phyloP scores from a whole-genome alignment of 1,140 invertebrate genomes.

The Limonius californicus region DNA sequence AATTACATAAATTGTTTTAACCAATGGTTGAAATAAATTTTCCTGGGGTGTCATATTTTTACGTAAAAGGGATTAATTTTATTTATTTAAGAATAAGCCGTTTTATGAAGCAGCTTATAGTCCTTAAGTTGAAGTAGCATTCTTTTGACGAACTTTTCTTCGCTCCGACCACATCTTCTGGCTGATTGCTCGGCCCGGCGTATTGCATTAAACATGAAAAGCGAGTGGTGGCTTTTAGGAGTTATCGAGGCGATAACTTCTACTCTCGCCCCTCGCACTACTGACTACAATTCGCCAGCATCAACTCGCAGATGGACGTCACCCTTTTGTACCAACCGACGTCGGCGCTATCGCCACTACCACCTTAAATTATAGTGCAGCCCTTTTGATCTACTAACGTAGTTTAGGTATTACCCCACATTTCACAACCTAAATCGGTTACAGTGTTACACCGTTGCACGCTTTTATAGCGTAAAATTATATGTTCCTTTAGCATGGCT shows the following conservation, averaged over 20 bases:
- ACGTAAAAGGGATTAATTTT: too few relatives aligned
- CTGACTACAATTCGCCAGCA: background rate
- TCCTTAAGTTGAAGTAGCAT: background rate
- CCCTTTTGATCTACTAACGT: too few relatives aligned
- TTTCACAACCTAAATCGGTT: too few relatives aligned
- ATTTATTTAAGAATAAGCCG: too few relatives aligned
- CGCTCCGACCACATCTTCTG: slow-evolving; percentile 24
- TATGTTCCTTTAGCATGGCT: too few relatives aligned
- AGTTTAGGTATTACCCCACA: too few relatives aligned
- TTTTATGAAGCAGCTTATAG: background rate
- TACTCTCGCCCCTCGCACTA: slow-evolving; percentile 20
- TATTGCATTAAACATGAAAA: slow-evolving; percentile 46
- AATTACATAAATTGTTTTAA: too few relatives aligned
- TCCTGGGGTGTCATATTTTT: too few relatives aligned
- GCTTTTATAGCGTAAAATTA: too few relatives aligned
- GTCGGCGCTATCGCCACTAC: background rate
- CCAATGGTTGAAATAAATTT: too few relatives aligned
- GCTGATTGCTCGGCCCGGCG: slow-evolving; percentile 29
- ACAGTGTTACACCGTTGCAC: too few relatives aligned
- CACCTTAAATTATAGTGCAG: background rate
- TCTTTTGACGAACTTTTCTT: slow-evolving; percentile 1
- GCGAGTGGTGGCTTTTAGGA: slow-evolving; percentile 38
- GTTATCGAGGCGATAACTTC: slow-evolving; percentile 39
- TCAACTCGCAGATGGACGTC: background rate
- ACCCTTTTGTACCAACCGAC: background rate